A percentile compares a stretch with the other conserved stretches of the same genome.
phyloP scores from a whole-genome alignment of 2,888 invertebrate species.

The Mellilla xanthometata region DNA sequence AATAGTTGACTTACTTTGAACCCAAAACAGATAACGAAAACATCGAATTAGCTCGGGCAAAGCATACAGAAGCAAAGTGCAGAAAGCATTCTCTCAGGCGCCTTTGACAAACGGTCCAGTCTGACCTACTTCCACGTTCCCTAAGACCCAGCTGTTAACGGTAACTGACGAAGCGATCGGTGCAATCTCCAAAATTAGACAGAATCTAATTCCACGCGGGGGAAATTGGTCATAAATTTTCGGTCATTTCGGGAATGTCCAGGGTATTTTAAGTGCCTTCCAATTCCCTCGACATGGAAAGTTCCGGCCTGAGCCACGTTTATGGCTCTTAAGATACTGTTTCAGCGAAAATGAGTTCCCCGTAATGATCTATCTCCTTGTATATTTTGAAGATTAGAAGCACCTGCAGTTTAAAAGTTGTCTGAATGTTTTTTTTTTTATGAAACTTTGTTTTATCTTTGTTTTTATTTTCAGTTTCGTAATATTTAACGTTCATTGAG shows the following conservation, averaged over 20 bases:
- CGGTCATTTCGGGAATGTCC: conserved; percentile 48
- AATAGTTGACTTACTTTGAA: too few species aligned
- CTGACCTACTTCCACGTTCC: conserved; percentile 22
- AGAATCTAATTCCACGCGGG: conserved; percentile 43
- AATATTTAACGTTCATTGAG: too few species aligned
- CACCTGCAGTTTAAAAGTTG: conserved; percentile 9
- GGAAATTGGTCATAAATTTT: conserved; percentile 61
- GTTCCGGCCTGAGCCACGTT: conserved; percentile 34
- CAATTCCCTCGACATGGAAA: conserved; percentile 39
- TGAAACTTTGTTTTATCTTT: too few species aligned
- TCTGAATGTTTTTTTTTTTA: too few species aligned
- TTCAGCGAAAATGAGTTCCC: conserved; percentile 7
- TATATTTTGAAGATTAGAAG: conserved; percentile 14
- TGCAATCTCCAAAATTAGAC: conserved; percentile 47
- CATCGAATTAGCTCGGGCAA: neutral
- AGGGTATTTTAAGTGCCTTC: conserved; percentile 40
- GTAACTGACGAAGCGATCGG: conserved; percentile 24
- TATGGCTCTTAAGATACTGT: conserved; percentile 18
- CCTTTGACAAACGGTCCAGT: conserved; percentile 11
- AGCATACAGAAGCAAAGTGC: neutral
- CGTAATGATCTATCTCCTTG: conserved; percentile 3
- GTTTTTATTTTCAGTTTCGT: too few species aligned
- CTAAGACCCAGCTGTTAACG: conserved; percentile 23
- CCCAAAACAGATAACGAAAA: neutral
- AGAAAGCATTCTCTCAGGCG: neutral